Evolutionary conservation across 2,888 invertebrate species (phyloP).

Genomic region (Nudaria mundana): DNA sequence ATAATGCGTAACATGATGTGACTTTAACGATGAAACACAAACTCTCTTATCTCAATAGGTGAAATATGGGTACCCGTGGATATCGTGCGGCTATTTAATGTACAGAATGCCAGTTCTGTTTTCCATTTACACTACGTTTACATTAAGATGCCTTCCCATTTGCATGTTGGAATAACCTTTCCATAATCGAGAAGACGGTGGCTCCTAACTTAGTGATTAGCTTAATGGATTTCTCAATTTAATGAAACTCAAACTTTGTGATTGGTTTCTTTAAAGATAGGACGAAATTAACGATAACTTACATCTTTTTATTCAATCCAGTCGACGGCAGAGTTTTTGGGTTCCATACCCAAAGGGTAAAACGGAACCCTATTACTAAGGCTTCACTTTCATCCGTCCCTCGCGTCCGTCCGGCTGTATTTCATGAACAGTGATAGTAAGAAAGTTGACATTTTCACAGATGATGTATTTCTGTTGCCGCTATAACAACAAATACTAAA

Average conservation of each 20-base stretch:
- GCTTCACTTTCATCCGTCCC: too few species aligned
- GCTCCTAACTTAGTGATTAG: constrained; percentile 68
- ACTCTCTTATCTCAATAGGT: constrained; percentile 60
- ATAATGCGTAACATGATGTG: constrained; percentile 32
- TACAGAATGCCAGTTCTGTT: constrained; percentile 56
- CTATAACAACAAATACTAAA: too few species aligned
- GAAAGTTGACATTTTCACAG: too few species aligned
- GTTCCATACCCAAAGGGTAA: too few species aligned
- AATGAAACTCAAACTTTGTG: constrained; percentile 69
- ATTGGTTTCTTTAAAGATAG: constrained; percentile 71
- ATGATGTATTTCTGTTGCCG: too few species aligned
- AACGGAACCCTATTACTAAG: too few species aligned
- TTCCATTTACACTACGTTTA: constrained; percentile 72
- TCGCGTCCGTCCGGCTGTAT: too few species aligned
- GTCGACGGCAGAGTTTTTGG: constrained; percentile 5
- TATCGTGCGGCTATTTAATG: constrained; percentile 52
- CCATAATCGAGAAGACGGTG: constrained; percentile 72
- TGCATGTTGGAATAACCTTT: constrained; percentile 71
- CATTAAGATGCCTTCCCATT: constrained; percentile 69
- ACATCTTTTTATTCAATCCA: constrained; percentile 34
- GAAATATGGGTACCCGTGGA: constrained; percentile 62
- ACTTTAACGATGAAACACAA: constrained; percentile 55
- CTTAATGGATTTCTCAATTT: constrained; percentile 76
- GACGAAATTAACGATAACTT: constrained; percentile 55
- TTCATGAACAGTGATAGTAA: too few species aligned